A percentile compares a stretch with the other conserved stretches of the same genome.
phyloP scores from a whole-genome alignment of 2,797 vertebrate genomes.

The Acridotheres tristis region DNA sequence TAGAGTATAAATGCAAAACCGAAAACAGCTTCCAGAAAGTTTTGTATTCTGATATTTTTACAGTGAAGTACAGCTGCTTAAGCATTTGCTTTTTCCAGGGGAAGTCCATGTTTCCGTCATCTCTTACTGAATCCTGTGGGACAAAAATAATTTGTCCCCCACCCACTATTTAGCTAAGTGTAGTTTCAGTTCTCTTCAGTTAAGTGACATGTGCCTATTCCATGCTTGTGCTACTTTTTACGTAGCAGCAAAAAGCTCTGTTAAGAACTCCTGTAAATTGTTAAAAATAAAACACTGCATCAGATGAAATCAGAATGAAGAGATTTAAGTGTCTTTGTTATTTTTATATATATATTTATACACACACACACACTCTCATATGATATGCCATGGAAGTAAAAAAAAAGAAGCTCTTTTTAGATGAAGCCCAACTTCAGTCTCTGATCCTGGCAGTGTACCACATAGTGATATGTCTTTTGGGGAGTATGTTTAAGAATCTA shows the following conservation, averaged over 20 bases:
- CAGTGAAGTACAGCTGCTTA: constrained; percentile 24
- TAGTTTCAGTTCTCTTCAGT: constrained; percentile 55
- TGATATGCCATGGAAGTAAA: not conserved
- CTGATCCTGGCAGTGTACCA: not conserved
- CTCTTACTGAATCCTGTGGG: constrained; percentile 54
- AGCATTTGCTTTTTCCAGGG: constrained; percentile 58
- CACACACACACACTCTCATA: too few species aligned
- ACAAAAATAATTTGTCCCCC: constrained; percentile 63
- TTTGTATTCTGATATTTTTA: constrained; percentile 33
- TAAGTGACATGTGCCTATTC: not conserved
- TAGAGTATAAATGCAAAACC: not conserved
- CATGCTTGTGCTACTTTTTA: constrained; percentile 13
- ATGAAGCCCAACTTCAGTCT: not conserved
- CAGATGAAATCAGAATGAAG: not conserved
- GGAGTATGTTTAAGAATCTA: not conserved
- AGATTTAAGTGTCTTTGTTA: not conserved
- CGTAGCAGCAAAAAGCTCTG: not conserved
- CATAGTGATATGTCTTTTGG: not conserved
- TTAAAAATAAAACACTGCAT: not conserved
- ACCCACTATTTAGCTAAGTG: constrained; percentile 51
- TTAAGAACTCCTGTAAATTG: not conserved
- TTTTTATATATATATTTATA: not conserved
- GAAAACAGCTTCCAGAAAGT: not conserved
- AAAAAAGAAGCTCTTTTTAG: not conserved
- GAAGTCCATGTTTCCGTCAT: constrained; percentile 64